Evolutionary conservation across 2,797 vertebrate species (phyloP), one percentile per base, ranked within the genome.

Genomic region (Micropoecilia bifurca): DNA sequence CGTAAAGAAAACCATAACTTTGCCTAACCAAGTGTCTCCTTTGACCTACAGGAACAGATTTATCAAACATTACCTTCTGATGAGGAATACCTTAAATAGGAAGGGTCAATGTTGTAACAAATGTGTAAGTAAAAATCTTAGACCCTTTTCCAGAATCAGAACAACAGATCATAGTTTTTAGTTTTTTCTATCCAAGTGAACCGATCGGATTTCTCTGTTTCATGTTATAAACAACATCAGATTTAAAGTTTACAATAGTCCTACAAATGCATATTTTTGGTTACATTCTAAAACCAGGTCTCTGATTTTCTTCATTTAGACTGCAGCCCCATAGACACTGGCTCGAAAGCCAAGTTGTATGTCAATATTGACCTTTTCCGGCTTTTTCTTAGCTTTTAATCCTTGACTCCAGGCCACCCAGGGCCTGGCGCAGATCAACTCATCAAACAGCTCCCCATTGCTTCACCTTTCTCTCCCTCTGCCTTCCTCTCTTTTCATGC

Each of bases 321-420:
- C n/a, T n/a, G 10, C 5, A 14, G 22, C 39, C 39, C n/a, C 39
- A 43, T n/a, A 69, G 74, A 85, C 84, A 81, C 50, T 36, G 25
- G 75, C 87, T 85, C 46, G 75, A 76, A 80, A 88, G 81, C 77
- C 36, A 78, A 53, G 53, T 73, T 91, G 87, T 90, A 84, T 89
- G 47, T 94, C 93, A 93, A 91, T 92, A 87, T 66, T 92, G 93
- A 94, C 93, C 93, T 94, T 93, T 50, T 92, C 82, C 81, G 81
- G 83, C 78, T 91, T 90, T 92, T 89, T 71, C 74, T 74, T 79
- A 61, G 75, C 78, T 75, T 87, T 88, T 91, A 89, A 92, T 92
- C 90, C 86, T 77, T 86, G 91, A 85, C 85, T 92, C 80, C 77
- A 72, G 79, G 84, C 83, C 92, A 89, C 89, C 76, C 85, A 88